Conservation (phyloP, 2,113 vertebrate species). For the Nannobrachium achirus region DNA sequence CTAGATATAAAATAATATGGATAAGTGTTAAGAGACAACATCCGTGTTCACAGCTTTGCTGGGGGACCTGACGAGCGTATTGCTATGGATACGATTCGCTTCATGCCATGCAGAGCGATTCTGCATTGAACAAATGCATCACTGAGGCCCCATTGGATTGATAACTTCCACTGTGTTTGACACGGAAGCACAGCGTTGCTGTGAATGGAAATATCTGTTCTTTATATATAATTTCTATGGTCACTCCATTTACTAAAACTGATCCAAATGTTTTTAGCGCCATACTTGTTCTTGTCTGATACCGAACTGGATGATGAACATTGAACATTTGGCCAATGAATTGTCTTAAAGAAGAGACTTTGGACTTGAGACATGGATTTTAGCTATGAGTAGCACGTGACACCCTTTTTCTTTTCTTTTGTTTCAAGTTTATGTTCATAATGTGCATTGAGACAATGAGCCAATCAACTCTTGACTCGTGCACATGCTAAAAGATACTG, state of each 20-base stretch:
- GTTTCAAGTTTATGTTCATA: conserved; percentile 20
- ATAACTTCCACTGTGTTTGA: too few species aligned
- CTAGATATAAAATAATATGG: too few species aligned
- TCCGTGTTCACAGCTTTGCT: too few species aligned
- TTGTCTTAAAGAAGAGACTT: conserved; percentile 16
- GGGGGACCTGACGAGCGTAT: too few species aligned
- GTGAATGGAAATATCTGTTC: too few species aligned
- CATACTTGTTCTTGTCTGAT: conserved; percentile 31
- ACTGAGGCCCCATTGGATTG: too few species aligned
- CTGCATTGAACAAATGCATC: too few species aligned
- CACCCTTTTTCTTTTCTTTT: conserved; percentile 32
- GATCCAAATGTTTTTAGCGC: conserved; percentile 35
- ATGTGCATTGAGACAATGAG: conserved; percentile 30
- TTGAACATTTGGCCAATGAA: conserved; percentile 18
- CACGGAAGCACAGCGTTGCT: too few species aligned
- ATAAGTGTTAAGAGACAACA: too few species aligned
- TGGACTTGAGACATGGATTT: conserved; percentile 24
- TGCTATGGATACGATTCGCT: too few species aligned
- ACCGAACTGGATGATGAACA: conserved; percentile 15
- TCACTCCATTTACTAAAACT: conserved; percentile 31
- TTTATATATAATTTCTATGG: not conserved
- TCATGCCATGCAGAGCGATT: too few species aligned
- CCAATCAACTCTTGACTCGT: conserved; percentile 27
- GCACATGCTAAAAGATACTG: conserved; percentile 36
- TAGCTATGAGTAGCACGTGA: conserved; percentile 27